Evolutionary conservation across 2,113 vertebrate genomes (phyloP).

Genomic region (Pteropus alecto): DNA sequence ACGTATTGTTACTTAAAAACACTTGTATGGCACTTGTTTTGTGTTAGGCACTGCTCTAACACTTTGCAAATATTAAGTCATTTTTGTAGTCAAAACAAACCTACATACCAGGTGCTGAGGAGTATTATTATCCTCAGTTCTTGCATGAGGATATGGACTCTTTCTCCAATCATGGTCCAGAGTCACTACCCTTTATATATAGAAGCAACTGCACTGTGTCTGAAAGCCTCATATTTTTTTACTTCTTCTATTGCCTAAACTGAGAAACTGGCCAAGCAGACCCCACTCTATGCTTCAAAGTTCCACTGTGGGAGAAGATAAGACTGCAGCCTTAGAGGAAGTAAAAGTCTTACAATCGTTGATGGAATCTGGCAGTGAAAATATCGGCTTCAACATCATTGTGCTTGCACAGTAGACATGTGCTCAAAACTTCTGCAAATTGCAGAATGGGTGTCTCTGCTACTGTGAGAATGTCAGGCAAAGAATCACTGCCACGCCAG

Average conservation of each 20-base stretch:
- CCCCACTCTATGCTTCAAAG: neutral
- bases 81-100: neutral
- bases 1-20: neutral
- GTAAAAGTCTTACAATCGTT: neutral
- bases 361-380: neutral
- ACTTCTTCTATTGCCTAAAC: neutral
- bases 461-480: neutral
- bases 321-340: neutral
- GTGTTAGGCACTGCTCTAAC: neutral
- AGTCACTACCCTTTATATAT: neutral
- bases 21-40: neutral
- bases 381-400: neutral
- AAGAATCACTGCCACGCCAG: neutral
- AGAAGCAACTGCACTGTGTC: neutral
- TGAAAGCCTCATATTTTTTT: neutral
- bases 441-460: neutral
- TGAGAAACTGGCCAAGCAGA: neutral
- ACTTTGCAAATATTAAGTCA: neutral
- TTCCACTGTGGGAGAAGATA: neutral
- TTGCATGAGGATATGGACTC: rapidly evolving
- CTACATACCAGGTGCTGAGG: neutral
- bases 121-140: neutral
- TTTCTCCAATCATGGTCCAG: neutral
- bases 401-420: neutral
- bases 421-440: neutral